Percentiles rank a stretch among this genome's conserved stretches.
Conservation (phyloP, 2,888 invertebrate species). For the Philonicus albiceps region DNA sequence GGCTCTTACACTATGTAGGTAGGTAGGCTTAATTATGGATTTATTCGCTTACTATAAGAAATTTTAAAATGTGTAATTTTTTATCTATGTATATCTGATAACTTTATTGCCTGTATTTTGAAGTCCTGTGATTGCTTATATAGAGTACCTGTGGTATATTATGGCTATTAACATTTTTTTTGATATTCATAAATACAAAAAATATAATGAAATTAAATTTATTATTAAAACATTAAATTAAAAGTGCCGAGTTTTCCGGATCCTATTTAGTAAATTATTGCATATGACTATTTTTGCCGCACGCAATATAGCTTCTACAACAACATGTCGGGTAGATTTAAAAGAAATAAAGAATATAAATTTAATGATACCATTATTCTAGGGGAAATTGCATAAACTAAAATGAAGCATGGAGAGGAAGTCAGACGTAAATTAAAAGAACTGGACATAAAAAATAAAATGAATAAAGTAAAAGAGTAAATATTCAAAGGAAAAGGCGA, state of each 20-base stretch:
- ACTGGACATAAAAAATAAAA: neutral
- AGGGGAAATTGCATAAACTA: neutral
- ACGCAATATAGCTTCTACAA: neutral
- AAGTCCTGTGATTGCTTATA: neutral
- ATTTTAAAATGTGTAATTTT: no score
- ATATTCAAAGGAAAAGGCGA: slow-evolving; percentile 4
- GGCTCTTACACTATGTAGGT: no score
- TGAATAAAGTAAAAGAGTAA: neutral
- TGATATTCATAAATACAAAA: neutral
- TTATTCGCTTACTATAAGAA: no score
- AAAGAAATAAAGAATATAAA: neutral
- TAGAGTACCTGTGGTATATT: neutral
- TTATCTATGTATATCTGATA: no score
- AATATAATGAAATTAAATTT: neutral
- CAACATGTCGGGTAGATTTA: neutral
- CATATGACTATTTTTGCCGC: neutral
- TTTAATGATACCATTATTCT: neutral
- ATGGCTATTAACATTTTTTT: neutral
- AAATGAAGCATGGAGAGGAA: slow-evolving; percentile 16
- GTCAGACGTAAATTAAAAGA: slow-evolving; percentile 15
- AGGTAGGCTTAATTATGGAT: no score
- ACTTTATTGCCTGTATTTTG: no score
- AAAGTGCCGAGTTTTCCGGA: neutral
- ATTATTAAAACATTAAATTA: neutral
- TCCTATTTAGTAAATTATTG: neutral